A percentile compares a stretch with the other conserved stretches of the same genome.
phyloP scores from a whole-genome alignment of 2,797 vertebrate species.

The Halcyon badia region DNA sequence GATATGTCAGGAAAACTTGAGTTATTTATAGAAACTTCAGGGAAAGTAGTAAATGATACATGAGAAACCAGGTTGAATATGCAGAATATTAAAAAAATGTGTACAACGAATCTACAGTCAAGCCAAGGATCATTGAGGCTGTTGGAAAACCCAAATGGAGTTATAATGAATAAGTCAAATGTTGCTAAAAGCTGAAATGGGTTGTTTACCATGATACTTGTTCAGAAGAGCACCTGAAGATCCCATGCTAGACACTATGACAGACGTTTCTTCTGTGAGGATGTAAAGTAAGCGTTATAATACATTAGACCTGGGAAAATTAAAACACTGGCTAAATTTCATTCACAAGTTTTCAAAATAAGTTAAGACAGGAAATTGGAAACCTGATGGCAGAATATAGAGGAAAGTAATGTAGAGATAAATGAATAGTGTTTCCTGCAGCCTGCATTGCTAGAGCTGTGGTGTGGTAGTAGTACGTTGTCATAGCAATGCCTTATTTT shows the following conservation, averaged over 20 bases:
- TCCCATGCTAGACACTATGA: background rate
- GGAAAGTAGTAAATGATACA: background rate
- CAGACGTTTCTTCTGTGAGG: background rate
- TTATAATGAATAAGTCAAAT: background rate
- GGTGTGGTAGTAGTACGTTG: background rate
- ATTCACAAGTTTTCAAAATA: background rate
- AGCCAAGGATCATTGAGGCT: background rate
- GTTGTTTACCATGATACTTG: background rate
- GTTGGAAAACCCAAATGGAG: background rate
- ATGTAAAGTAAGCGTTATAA: background rate
- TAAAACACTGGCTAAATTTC: background rate
- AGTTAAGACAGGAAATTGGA: conserved; percentile 6
- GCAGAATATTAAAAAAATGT: background rate
- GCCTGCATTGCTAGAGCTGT: background rate
- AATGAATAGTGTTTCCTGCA: background rate
- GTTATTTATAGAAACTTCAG: background rate
- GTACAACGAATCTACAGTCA: background rate
- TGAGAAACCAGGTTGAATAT: conserved; percentile 3
- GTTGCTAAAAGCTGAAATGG: background rate
- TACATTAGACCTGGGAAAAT: background rate
- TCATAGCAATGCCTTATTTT: conserved; percentile 47
- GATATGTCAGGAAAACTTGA: background rate
- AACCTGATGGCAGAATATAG: conserved; percentile 3
- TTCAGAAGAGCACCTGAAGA: background rate
- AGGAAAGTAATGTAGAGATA: background rate